phyloP scores from a whole-genome alignment of 2,797 vertebrate species.

The Xiphorhynchus erythropygius region DNA sequence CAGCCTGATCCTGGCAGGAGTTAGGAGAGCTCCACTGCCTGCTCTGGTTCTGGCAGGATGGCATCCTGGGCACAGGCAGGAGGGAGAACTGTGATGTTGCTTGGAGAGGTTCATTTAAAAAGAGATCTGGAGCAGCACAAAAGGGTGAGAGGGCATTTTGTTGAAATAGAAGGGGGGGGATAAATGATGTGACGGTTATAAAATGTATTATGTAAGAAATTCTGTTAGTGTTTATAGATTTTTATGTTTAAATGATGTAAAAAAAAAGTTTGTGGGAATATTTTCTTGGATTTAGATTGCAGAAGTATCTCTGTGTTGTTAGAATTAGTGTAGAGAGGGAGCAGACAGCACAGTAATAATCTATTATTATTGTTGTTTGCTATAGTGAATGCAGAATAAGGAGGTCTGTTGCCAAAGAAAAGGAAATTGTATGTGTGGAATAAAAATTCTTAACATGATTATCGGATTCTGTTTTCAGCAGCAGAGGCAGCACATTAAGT shows the following conservation, averaged over 20 bases:
- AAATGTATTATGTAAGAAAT: neutral
- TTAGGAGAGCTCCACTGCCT: neutral
- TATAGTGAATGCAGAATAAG: neutral
- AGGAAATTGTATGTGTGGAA: neutral
- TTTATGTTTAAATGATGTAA: neutral
- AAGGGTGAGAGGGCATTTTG: neutral
- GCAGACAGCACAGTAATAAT: neutral
- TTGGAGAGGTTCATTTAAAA: neutral
- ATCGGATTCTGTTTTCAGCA: neutral
- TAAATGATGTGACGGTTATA: neutral
- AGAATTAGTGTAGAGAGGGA: neutral
- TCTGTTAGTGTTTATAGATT: neutral
- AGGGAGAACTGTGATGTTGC: neutral
- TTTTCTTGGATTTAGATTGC: neutral
- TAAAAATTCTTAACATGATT: neutral
- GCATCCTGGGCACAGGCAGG: neutral
- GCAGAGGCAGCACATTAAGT: neutral
- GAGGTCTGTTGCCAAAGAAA: slow-evolving; percentile 16
- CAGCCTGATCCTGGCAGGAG: neutral
- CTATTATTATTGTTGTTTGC: slow-evolving; percentile 1
- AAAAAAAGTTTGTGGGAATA: slow-evolving; percentile 10
- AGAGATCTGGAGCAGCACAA: neutral
- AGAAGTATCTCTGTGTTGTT: neutral
- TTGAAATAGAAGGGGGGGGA: neutral
- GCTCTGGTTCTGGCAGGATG: neutral